Base-by-base conservation (phyloP, 2,797 vertebrate genomes). In the Diplodus sargus region DNA sequence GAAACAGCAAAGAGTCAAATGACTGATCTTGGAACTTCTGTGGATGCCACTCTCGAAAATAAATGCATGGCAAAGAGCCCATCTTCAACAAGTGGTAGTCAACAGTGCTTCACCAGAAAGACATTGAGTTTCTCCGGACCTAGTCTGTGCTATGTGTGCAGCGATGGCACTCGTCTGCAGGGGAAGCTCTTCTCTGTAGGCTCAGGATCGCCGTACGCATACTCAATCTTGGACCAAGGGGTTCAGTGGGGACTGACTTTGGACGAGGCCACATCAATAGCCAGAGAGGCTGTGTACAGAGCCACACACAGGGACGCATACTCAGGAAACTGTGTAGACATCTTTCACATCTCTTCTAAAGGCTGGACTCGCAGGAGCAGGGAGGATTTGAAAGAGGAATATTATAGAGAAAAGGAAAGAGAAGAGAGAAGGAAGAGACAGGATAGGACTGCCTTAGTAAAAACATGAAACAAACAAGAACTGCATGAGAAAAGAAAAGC, bases 141-240 rank as follows among this genome's bases (percentile, higher is more conserved):
- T 2, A 85, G 92, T 3, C 88, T 97, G 76, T 92, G 92, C 87
- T 97, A 97, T 0, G 96, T 97, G 59, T 96, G 95, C 91, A 97
- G 96, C 0, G 95, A 97, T 0, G 96, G 96, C 18, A 95, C 95
- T 9, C 90, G 91, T 42, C 91, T 97, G 70, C 90, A 90, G 61
- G 95, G 95, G 17, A 76, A 90, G 1, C 86, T 97, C 39, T 96
- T 97, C 67, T 96, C 96, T 0, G 96, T 97, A 70, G 97, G 97
- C 25, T 97, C 97, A 0, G 96, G 97, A 3, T 97, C 96, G 0
- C 96, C 96, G 1, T 97, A 97, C 0, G 96, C 96, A 70, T 96
- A 96, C 28, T 95, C 95, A 0, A 92, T 96, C 73, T 82, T 97
- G 58, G 96, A 97, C 78, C 90, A 89, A 0, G 89, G 90, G 39